Evolutionary conservation across 2,888 invertebrate genomes (phyloP).

Genomic region (Polydrusus tereticollis): DNA sequence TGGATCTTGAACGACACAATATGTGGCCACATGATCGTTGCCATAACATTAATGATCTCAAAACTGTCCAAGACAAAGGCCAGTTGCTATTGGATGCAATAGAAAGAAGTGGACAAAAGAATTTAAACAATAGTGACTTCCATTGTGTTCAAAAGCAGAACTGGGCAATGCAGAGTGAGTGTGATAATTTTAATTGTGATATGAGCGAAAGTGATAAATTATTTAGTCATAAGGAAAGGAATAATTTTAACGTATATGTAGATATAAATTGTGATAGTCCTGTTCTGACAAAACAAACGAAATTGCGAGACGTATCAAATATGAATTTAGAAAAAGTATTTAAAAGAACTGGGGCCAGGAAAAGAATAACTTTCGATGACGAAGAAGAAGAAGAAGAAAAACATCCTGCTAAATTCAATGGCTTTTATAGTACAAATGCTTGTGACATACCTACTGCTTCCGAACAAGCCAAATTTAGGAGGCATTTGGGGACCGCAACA

Average conservation of each 20-base stretch:
- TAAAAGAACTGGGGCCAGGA: constrained; percentile 55
- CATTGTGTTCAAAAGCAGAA: constrained; percentile 48
- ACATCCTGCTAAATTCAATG: constrained; percentile 5
- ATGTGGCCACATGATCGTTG: constrained; percentile 33
- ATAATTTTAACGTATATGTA: constrained; percentile 62
- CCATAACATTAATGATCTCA: constrained; percentile 62
- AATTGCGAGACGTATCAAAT: constrained; percentile 53
- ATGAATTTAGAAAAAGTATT: constrained; percentile 49
- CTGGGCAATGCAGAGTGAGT: constrained; percentile 55
- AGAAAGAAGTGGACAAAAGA: constrained; percentile 61
- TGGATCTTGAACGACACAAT: constrained; percentile 41
- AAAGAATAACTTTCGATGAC: constrained; percentile 62
- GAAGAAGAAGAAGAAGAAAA: constrained; percentile 38
- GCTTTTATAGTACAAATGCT: constrained; percentile 23
- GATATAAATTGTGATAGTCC: constrained; percentile 66
- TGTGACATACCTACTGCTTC: constrained; percentile 75
- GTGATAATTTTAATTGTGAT: constrained; percentile 64
- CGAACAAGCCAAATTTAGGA: constrained; percentile 80
- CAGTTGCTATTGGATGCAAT: constrained; percentile 65
- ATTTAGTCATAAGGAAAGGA: constrained; percentile 64
- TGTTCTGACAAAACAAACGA: constrained; percentile 52
- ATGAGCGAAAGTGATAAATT: constrained; percentile 65
- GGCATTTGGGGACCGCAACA: constrained; percentile 82
- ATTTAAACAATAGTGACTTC: constrained; percentile 18
- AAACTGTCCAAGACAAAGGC: constrained; percentile 58